A percentile compares a stretch with the other conserved stretches of the same genome.
phyloP scores from a whole-genome alignment of 2,888 invertebrate genomes.

The Drosophila hamatofila region DNA sequence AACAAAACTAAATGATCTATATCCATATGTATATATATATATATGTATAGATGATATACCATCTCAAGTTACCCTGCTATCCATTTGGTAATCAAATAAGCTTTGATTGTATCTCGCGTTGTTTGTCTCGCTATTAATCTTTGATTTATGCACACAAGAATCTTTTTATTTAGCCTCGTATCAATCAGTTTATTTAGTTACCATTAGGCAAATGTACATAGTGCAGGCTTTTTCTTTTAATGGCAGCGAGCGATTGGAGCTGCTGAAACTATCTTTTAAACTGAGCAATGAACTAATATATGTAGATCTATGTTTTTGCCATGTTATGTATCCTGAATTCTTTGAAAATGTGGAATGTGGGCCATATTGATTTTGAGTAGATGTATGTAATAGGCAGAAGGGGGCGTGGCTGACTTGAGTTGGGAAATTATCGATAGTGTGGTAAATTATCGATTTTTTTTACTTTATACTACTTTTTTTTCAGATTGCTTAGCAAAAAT shows the following conservation, averaged over 20 bases:
- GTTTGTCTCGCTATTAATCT: conserved; percentile 8
- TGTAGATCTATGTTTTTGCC: too few relatives aligned
- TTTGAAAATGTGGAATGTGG: too few relatives aligned
- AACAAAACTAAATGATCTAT: background rate
- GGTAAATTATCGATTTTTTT: too few relatives aligned
- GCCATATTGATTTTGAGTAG: too few relatives aligned
- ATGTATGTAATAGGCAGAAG: too few relatives aligned
- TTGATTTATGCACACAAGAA: conserved; percentile 12
- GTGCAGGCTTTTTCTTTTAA: background rate
- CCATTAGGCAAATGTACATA: conserved; percentile 8
- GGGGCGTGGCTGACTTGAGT: too few relatives aligned
- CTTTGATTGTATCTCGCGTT: conserved; percentile 18
- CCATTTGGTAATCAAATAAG: conserved; percentile 42
- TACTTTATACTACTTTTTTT: too few relatives aligned
- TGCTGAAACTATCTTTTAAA: background rate
- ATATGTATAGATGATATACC: background rate
- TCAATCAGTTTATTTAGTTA: conserved; percentile 22
- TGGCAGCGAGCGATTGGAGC: background rate
- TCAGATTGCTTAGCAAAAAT: too few relatives aligned
- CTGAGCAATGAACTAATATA: background rate
- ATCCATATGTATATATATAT: background rate
- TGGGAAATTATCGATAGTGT: too few relatives aligned
- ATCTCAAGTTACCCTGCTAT: background rate
- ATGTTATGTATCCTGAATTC: too few relatives aligned
- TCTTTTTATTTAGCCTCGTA: conserved; percentile 15